Percentiles rank a stretch among this genome's conserved stretches.
Conservation (phyloP, 2,888 invertebrate genomes). For the Coenonympha arcania region DNA sequence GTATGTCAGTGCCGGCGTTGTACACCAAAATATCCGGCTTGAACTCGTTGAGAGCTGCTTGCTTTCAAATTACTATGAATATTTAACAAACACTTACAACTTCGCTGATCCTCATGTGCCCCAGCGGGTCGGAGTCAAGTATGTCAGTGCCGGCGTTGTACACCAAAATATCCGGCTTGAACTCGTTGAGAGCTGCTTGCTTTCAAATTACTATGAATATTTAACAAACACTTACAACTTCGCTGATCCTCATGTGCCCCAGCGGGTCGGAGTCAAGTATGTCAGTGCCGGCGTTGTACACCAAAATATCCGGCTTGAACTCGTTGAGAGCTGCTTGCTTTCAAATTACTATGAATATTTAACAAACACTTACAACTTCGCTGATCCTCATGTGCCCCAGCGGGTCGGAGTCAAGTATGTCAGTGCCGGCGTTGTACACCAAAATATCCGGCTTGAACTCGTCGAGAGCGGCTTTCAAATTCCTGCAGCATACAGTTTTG, state of each 20-base stretch:
- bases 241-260: conserved; percentile 80
- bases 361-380: conserved; percentile 68
- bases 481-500: conserved; percentile 56
- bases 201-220: not conserved
- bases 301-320: conserved; percentile 84
- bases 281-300: conserved; percentile 97
- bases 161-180: conserved; percentile 85
- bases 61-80: too few relatives aligned
- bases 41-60: conserved; percentile 79
- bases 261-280: conserved; percentile 84
- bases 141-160: conserved; percentile 96
- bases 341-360: not conserved
- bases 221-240: conserved; percentile 67
- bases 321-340: conserved; percentile 78
- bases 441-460: conserved; percentile 86
- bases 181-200: conserved; percentile 79
- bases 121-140: conserved; percentile 84
- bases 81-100: conserved; percentile 63
- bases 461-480: conserved; percentile 77
- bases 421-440: conserved; percentile 96
- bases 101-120: conserved; percentile 79
- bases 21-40: conserved; percentile 87
- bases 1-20: conserved; percentile 93
- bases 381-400: conserved; percentile 82
- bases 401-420: conserved; percentile 84